phyloP scores from a whole-genome alignment of 2,113 vertebrate species.

The Copsychus sechellarum region DNA sequence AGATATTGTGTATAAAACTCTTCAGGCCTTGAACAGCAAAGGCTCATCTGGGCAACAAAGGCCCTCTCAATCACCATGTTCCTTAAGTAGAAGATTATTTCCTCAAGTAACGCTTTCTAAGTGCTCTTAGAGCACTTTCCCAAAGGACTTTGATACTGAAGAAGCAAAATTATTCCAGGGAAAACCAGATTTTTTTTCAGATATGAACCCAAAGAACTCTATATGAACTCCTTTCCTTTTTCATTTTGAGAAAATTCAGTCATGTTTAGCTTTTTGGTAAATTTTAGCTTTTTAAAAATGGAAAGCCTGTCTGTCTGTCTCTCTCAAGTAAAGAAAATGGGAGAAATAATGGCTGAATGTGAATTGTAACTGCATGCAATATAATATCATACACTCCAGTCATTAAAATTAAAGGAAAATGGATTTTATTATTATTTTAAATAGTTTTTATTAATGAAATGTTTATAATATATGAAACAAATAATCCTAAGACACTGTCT shows the following conservation, averaged over 20 bases:
- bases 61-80: neutral
- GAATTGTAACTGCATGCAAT: neutral
- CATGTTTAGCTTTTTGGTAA: neutral
- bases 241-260: neutral
- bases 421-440: slow-evolving; percentile 36
- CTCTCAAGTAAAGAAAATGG: neutral
- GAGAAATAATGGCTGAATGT: neutral
- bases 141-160: neutral
- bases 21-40: neutral
- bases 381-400: neutral
- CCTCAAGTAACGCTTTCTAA: neutral
- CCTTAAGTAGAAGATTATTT: neutral
- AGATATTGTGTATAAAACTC: neutral
- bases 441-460: slow-evolving; percentile 42
- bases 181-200: neutral
- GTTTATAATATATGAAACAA: slow-evolving; percentile 54
- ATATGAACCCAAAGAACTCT: neutral
- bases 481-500: slow-evolving; percentile 63
- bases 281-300: neutral
- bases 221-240: neutral
- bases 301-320: neutral
- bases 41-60: neutral
- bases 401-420: slow-evolving; percentile 34
- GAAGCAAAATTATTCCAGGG: neutral
- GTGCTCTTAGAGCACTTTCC: neutral